Percentiles rank a stretch among this genome's conserved stretches.
These are phyloP conservation scores for Girardinichthys multiradiatus DNA, from an alignment of 2,113 vertebrate genomes.

Conservation along the genomic window DNA sequence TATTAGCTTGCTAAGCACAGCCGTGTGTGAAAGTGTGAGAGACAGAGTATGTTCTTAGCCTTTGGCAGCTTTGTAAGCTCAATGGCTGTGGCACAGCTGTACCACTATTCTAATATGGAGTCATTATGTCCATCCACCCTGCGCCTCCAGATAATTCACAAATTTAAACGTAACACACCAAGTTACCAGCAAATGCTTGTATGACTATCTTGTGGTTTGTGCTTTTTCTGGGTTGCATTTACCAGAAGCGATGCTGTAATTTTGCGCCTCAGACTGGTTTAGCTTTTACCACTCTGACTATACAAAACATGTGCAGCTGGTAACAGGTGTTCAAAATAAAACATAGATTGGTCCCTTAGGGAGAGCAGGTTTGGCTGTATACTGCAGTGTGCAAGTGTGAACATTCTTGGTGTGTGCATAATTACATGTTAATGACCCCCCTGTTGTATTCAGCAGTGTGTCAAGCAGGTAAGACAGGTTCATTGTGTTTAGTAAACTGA, in stretches of 20 bases:
- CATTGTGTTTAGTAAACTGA: slow-evolving; percentile 30
- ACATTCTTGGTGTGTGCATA: slow-evolving; percentile 34
- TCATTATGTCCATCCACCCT: slow-evolving; percentile 69
- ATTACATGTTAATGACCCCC: slow-evolving; percentile 70
- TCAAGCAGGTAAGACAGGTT: slow-evolving; percentile 38
- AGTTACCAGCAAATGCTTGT: slow-evolving; percentile 33
- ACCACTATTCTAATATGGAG: slow-evolving; percentile 73
- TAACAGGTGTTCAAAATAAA: slow-evolving; percentile 70
- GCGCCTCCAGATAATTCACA: slow-evolving; percentile 75
- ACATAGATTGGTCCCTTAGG: slow-evolving; percentile 68
- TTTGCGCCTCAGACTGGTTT: slow-evolving; percentile 29
- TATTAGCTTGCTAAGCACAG: slow-evolving; percentile 64
- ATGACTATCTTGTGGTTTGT: slow-evolving; percentile 39
- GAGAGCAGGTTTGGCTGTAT: slow-evolving; percentile 34
- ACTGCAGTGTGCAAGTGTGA: slow-evolving; percentile 33
- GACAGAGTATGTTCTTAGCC: slow-evolving; percentile 60
- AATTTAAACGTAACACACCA: slow-evolving; percentile 69
- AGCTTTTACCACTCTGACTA: slow-evolving; percentile 1
- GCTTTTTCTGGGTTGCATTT: slow-evolving; percentile 32
- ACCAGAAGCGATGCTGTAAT: slow-evolving; percentile 47
- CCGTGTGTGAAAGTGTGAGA: slow-evolving; percentile 42
- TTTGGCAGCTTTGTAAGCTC: slow-evolving; percentile 66
- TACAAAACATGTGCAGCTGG: slow-evolving; percentile 24
- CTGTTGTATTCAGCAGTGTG: slow-evolving; percentile 51
- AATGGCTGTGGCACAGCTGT: slow-evolving; percentile 77